These are phyloP conservation scores for Teleopsis dalmanni DNA, from an alignment of 1,140 invertebrate genomes.

Conservation along the genomic window DNA sequence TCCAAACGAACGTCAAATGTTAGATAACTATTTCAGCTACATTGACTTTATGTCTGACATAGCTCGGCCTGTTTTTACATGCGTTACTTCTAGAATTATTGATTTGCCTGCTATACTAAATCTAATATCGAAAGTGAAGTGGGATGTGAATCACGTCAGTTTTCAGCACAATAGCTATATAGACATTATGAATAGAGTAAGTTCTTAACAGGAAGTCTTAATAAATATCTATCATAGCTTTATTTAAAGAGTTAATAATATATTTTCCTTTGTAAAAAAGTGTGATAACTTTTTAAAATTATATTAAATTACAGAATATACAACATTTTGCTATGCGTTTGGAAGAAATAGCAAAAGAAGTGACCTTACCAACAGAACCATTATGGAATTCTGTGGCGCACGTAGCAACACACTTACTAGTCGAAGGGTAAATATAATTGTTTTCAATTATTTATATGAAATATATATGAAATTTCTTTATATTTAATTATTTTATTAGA, in stretches of 20 bases:
- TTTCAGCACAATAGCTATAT: constrained; percentile 90
- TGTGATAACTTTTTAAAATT: not conserved
- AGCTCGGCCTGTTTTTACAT: constrained; percentile 76
- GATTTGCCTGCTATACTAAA: constrained; percentile 69
- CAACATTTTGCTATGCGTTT: constrained; percentile 71
- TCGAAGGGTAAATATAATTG: constrained; percentile 71
- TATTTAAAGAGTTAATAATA: too few species aligned
- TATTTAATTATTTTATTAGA: constrained; percentile 45
- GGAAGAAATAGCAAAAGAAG: constrained; percentile 57
- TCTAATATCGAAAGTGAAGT: constrained; percentile 87
- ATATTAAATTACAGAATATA: constrained; percentile 66
- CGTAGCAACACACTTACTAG: constrained; percentile 74
- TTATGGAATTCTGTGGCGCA: constrained; percentile 85
- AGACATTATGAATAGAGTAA: constrained; percentile 59
- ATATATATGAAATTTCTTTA: constrained; percentile 1
- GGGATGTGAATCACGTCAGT: constrained; percentile 93
- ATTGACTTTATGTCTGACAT: constrained; percentile 56
- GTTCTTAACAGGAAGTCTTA: too few species aligned
- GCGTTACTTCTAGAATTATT: constrained; percentile 70
- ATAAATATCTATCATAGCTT: too few species aligned
- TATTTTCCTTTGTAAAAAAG: too few species aligned
- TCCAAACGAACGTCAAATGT: constrained; percentile 47
- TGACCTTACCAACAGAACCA: constrained; percentile 63
- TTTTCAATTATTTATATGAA: not conserved
- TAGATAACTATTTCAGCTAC: constrained; percentile 39